Evolutionary conservation across 2,113 vertebrate genomes (phyloP).

Genomic region (Beaufortia kweichowensis): DNA sequence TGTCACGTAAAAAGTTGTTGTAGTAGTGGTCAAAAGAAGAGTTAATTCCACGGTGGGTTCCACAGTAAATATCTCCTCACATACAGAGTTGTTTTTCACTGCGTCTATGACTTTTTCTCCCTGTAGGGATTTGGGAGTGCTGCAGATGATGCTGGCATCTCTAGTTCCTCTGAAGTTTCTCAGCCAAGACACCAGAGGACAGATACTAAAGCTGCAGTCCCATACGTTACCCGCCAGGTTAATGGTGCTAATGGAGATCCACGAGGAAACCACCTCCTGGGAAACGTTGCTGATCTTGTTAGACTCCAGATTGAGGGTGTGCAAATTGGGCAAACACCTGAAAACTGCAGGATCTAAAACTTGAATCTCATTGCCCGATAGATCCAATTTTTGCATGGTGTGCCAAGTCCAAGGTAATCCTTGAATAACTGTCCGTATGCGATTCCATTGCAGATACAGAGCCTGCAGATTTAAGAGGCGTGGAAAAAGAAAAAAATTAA

Average conservation of each 20-base stretch:
- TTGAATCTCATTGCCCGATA: conserved; percentile 94
- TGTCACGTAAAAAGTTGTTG: conserved; percentile 68
- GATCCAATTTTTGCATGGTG: conserved; percentile 91
- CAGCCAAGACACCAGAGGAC: conserved; percentile 90
- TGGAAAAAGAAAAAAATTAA: conserved; percentile 94
- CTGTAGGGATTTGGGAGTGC: conserved; percentile 88
- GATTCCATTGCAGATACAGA: conserved; percentile 95
- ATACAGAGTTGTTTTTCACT: conserved; percentile 84
- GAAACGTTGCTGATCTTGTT: conserved; percentile 93
- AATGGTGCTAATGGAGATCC: conserved; percentile 89
- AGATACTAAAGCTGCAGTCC: conserved; percentile 92
- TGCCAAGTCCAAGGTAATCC: conserved; percentile 92
- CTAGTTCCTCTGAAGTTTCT: conserved; percentile 87
- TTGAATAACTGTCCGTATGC: conserved; percentile 88
- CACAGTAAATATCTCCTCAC: conserved; percentile 65
- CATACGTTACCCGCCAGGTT: conserved; percentile 92
- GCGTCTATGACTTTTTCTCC: conserved; percentile 88
- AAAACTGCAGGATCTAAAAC: conserved; percentile 89
- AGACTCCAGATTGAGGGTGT: conserved; percentile 91
- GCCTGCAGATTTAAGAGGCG: conserved; percentile 91
- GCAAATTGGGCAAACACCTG: conserved; percentile 90
- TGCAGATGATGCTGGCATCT: conserved; percentile 93
- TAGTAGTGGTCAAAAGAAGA: conserved; percentile 40
- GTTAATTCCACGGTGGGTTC: conserved; percentile 52
- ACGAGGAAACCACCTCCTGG: conserved; percentile 85